Base-by-base conservation (phyloP, 1,140 invertebrate genomes). In the Nasonia giraulti region DNA sequence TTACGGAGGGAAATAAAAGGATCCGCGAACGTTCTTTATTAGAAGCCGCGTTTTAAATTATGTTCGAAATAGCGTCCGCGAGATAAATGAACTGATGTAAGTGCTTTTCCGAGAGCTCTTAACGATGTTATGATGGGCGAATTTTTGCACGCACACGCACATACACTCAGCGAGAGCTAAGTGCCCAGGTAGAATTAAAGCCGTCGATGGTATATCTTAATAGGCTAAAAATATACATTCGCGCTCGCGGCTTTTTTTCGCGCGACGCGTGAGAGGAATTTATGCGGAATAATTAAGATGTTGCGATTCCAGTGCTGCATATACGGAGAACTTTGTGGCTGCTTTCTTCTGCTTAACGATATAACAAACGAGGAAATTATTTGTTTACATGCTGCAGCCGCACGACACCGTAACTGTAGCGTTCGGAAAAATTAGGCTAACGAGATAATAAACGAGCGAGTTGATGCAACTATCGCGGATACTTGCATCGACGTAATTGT, bases 21-120 rank as follows among this genome's bases (percentile, higher is more conserved):
- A 62, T 62, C 17, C 55, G 55, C 5, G 33, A 37, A 27, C 12
- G 14, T 7, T 62, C 55, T 62, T 62, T 62, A 62, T 62, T 62
- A 62, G 55, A 62, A 62, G 55, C 20, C 55, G 17, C 17, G 17
- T 62, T 62, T 62, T 62, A 62, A 62, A 62, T 62, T 62, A 17
- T n/a, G 55, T 62, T 62, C 55, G 55, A 62, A 62, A 27, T 27
- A 62, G 55, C 55, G 55, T 62, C 55, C 31, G 23, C 68, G 66
- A 68, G 68, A 50, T 69, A 71, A 80, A 37, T 80, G 62, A 44
- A 71, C 12, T 27, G 12, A 44, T 71, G 66, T 80, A 80, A 80
- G 62, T 74, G 71, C 44, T 7, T 27, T 74, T 62, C 44, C 27
- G 20, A 50, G 80, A 55, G 71, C 27, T 82, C 80, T 62, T 31